Base-by-base conservation (phyloP, 1,140 invertebrate species). In the Phymorhynchus buccinoides region DNA sequence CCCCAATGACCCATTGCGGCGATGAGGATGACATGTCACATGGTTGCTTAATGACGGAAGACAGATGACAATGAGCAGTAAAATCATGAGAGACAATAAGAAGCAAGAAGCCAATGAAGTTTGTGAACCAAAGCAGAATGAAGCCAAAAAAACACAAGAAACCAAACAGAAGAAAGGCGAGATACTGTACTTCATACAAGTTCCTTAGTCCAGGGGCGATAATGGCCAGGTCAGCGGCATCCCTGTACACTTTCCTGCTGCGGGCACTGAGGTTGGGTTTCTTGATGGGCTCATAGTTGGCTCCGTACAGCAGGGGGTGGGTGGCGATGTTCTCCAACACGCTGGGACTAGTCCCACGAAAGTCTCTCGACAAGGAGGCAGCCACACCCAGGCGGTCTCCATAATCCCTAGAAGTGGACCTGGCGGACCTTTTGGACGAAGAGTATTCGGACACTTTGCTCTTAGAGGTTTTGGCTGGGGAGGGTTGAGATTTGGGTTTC, bases 131-230 rank as follows among this genome's bases (percentile, higher is more conserved):
- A 62, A 14, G 3, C 18, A 22, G 6, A 62, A 62, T 27, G 22
- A 62, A 62, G 4, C 18, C 18, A 22, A 48, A 6, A 62, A 62
- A 62, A 62, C n/a, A 27, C 22, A 52, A 62, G 56, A 27, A 62
- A 62, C 22, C 12, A 12, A 62, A 62, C 56, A 62, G 56, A 62
- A 62, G 18, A 62, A 62, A 62, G 75, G 83, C 78, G 35, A 83
- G 77, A 87, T 90, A 91, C 89, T 88, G 87, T 91, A 92, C 92
- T 92, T 92, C 91, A 86, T 92, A 87, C 39, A 92, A 84, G 79
- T 79, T 84, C 85, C 90, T 91, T 42, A 92, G 86, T 88, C 91
- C 91, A 27, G 91, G 91, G 22, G 90, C 89, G 30, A 88, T 35
- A 2, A 87, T 42, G 52, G 85, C 88, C 32, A 91, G 80, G 52